A percentile compares a stretch with the other conserved stretches of the same genome.
Evolutionary conservation across 2,113 vertebrate species (phyloP).

Genomic region (Ondatra zibethicus): DNA sequence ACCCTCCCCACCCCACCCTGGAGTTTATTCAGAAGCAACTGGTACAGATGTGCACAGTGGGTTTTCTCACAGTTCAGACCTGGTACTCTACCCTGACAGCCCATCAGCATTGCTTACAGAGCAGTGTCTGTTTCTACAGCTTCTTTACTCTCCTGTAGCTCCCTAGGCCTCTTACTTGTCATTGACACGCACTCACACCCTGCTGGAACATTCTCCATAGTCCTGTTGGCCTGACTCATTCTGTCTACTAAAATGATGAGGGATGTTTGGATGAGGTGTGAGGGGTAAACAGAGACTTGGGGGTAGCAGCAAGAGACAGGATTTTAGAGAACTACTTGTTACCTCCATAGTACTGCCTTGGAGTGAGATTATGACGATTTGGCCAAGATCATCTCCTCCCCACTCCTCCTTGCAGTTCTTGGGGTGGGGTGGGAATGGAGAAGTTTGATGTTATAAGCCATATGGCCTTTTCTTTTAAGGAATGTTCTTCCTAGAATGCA

Average conservation of each 20-base stretch:
- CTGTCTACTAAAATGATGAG: not conserved
- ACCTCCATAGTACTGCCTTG: not conserved
- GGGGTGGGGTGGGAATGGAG: not conserved
- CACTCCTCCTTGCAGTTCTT: not conserved
- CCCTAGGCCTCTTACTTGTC: not conserved
- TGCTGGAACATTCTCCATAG: not conserved
- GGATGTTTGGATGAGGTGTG: not conserved
- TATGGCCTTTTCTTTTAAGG: constrained; percentile 77
- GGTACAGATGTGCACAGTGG: not conserved
- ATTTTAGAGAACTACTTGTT: not conserved
- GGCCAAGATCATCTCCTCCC: not conserved
- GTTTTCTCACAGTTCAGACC: not conserved
- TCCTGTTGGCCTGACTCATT: not conserved
- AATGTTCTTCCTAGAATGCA: constrained; percentile 79
- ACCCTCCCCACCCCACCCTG: not conserved
- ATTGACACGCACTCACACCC: not conserved
- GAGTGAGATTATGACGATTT: not conserved
- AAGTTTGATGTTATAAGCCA: constrained; percentile 51
- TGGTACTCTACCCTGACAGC: not conserved
- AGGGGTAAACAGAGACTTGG: not conserved
- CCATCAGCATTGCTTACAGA: not conserved
- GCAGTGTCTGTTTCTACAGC: not conserved
- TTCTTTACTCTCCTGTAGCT: not conserved
- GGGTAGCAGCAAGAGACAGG: not conserved
- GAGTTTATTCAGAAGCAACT: constrained; percentile 25